A percentile compares a stretch with the other conserved stretches of the same genome.
These are phyloP conservation scores for Crotalus tigris DNA, from an alignment of 2,113 vertebrate species.

Conservation along the genomic window DNA sequence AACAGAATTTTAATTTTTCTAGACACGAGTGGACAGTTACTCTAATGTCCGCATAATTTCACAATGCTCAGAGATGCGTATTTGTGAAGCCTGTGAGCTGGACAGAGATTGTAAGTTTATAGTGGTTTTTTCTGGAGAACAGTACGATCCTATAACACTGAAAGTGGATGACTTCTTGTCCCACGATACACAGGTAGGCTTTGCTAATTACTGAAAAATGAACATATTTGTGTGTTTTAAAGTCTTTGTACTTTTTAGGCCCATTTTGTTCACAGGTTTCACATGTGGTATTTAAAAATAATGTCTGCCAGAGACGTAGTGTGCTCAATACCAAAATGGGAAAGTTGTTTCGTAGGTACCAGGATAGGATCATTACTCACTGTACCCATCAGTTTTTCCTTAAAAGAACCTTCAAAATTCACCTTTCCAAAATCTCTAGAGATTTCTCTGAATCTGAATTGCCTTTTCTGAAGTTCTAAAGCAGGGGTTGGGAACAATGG, in stretches of 20 bases:
- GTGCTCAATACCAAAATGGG: not conserved
- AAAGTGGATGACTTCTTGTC: slow-evolving; percentile 80
- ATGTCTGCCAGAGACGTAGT: not conserved
- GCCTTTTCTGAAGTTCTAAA: not conserved
- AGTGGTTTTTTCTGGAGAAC: slow-evolving; percentile 75
- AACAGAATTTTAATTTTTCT: slow-evolving; percentile 37
- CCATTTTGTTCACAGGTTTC: not conserved
- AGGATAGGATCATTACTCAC: not conserved
- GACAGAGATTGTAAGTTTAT: slow-evolving; percentile 63
- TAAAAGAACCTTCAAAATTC: not conserved
- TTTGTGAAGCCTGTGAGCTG: slow-evolving; percentile 79
- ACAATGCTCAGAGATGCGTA: not conserved
- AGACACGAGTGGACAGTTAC: slow-evolving; percentile 82
- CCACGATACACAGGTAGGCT: slow-evolving; percentile 77
- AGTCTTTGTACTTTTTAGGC: not conserved
- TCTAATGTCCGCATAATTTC: slow-evolving; percentile 58
- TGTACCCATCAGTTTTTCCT: not conserved
- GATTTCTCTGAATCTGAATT: not conserved
- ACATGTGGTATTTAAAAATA: not conserved
- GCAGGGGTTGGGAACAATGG: not conserved
- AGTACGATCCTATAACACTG: slow-evolving; percentile 74
- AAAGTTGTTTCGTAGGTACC: not conserved
- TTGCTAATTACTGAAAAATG: not conserved
- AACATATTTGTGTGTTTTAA: not conserved
- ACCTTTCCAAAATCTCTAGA: not conserved